A percentile compares a stretch with the other conserved stretches of the same genome.
These are phyloP conservation scores for Ligdia adustata DNA, from an alignment of 2,888 invertebrate genomes.

Conservation along the genomic window DNA sequence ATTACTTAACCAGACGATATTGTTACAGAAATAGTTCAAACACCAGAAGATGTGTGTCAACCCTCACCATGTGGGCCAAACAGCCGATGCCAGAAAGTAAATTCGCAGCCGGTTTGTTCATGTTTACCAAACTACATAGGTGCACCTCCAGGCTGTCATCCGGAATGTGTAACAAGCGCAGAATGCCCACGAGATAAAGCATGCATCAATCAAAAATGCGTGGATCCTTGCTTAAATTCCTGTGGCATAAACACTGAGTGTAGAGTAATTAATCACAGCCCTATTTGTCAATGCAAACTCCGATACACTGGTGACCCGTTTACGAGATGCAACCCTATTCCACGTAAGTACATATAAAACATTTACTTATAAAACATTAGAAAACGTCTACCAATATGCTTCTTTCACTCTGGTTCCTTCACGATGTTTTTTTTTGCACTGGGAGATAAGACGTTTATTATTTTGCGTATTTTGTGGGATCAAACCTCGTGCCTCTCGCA, in stretches of 20 bases:
- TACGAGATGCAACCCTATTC: constrained; percentile 81
- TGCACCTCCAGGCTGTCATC: constrained; percentile 89
- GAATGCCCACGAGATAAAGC: constrained; percentile 90
- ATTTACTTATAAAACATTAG: too few relatives aligned
- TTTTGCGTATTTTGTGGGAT: too few relatives aligned
- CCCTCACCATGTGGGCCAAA: constrained; percentile 91
- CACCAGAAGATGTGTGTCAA: constrained; percentile 83
- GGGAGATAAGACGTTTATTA: too few relatives aligned
- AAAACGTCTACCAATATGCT: too few relatives aligned
- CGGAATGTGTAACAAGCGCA: constrained; percentile 90
- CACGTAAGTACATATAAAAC: constrained; percentile 76
- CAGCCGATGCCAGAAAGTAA: constrained; percentile 88
- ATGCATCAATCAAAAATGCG: constrained; percentile 90
- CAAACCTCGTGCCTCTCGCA: too few relatives aligned
- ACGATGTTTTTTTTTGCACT: too few relatives aligned
- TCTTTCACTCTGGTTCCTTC: too few relatives aligned
- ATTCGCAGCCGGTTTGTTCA: constrained; percentile 89
- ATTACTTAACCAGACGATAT: not conserved
- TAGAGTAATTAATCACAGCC: constrained; percentile 90
- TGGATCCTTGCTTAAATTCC: constrained; percentile 88
- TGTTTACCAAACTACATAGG: constrained; percentile 89
- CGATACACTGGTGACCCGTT: constrained; percentile 88
- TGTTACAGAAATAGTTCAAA: constrained; percentile 54
- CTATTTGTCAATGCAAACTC: constrained; percentile 88
- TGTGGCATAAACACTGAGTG: constrained; percentile 89